Evolutionary conservation across 1,140 invertebrate species (phyloP), one percentile per base, ranked within the genome.

Genomic region (Varroa destructor): DNA sequence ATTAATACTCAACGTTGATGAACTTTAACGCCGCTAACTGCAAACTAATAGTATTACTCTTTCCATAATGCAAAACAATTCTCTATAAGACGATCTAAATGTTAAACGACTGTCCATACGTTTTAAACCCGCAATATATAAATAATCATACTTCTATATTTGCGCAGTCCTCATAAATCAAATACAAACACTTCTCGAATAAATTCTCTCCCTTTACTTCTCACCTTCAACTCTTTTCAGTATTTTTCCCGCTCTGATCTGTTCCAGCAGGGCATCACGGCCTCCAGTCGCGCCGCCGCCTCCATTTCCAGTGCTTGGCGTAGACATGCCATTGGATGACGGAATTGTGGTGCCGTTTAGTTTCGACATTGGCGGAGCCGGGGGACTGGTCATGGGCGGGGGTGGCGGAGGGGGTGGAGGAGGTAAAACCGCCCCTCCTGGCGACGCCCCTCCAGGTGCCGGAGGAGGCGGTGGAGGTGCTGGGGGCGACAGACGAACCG

Each of bases 361-460:
- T 14, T 12, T 25, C 61, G 61, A 37, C 61, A 67, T 67, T 37
- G 61, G 61, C 1, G 61, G 61, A 1, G 14, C 3, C 5, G 61
- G 46, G 10, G 37, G 40, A 5, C 46, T 8, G 2, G 61, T 12
- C 1, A 37, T 12, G 1, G 61, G 61, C 10, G 61, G 61, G 5
- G 61, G 61, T 5, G 61, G 61, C 12, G 61, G 61, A 14, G 61
- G 61, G 1, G 61, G 61, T 3, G 61, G 61, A 2, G 61, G 61
- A 2, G 61, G 40, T 2, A 37, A 12, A 46, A 1, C 36, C 3
- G 14, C 40, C 3, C 61, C 61, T 67, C 12, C 14, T 2, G 61
- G 37, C 12, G 37, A 46, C 14, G 14, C 40, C 46, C 10, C 61
- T 2, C 3, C 14, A 14, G 40, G 12, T 4, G 61, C 14, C 1